Conservation (phyloP, 2,888 invertebrate species). For the Ectobius pallidus region DNA sequence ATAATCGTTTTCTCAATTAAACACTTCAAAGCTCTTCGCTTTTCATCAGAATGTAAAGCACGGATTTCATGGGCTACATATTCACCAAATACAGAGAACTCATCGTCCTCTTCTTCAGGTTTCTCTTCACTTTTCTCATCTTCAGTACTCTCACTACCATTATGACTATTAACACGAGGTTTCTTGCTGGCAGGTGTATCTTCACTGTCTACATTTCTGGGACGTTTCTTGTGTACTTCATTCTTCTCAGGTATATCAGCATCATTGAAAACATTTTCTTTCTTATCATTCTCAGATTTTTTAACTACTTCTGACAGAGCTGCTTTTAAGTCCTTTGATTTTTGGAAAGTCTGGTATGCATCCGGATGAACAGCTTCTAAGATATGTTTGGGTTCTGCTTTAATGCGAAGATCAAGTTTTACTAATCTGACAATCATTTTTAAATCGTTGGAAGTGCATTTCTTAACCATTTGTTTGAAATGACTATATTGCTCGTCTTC, state of each 20-base stretch:
- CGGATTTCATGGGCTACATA: not conserved
- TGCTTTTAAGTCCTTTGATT: conserved; percentile 76
- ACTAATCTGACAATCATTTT: conserved; percentile 86
- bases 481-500: conserved; percentile 87
- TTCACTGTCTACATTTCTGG: too few relatives aligned
- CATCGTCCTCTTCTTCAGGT: not conserved
- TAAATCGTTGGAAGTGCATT: conserved; percentile 82
- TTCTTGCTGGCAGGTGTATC: too few relatives aligned
- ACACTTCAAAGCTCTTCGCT: not conserved
- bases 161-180: too few relatives aligned
- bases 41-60: not conserved
- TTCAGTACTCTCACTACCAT: too few relatives aligned
- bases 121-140: too few relatives aligned
- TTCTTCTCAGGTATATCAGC: too few relatives aligned
- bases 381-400: conserved; percentile 91
- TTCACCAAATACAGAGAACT: not conserved
- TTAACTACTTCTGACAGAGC: conserved; percentile 56
- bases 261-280: too few relatives aligned
- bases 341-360: conserved; percentile 88
- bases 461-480: conserved; percentile 73
- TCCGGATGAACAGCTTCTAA: conserved; percentile 85
- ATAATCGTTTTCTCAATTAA: not conserved
- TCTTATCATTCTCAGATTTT: too few relatives aligned
- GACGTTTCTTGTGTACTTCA: too few relatives aligned
- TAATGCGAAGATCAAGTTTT: conserved; percentile 90